phyloP scores from a whole-genome alignment of 2,113 vertebrate species.

The Puntigrus tetrazona region DNA sequence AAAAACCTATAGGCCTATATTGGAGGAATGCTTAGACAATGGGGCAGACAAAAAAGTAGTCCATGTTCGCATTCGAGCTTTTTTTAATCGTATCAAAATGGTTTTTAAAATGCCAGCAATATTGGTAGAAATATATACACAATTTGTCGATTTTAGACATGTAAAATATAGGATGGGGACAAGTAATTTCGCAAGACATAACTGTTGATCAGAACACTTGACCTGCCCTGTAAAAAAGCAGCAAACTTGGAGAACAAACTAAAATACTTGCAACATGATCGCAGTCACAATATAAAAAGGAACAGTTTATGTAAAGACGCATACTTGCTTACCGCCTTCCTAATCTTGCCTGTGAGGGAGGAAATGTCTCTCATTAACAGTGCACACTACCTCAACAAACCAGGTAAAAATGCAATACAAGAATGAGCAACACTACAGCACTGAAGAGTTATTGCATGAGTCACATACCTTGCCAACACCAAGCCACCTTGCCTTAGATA shows the following conservation, averaged over 20 bases:
- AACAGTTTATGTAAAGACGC: constrained; percentile 60
- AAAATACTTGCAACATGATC: constrained; percentile 67
- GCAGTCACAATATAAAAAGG: constrained; percentile 59
- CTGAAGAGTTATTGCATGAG: constrained; percentile 61
- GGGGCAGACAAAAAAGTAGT: constrained; percentile 87
- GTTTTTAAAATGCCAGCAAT: constrained; percentile 75
- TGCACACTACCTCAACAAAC: constrained; percentile 69
- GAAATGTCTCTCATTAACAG: constrained; percentile 76
- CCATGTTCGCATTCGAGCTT: constrained; percentile 71
- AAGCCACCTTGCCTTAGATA: constrained; percentile 52
- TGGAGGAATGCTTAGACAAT: constrained; percentile 93
- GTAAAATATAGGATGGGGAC: constrained; percentile 65
- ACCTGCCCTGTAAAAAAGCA: constrained; percentile 77
- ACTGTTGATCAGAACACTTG: constrained; percentile 66
- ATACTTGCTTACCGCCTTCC: constrained; percentile 77
- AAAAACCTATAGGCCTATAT: constrained; percentile 85
- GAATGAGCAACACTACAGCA: constrained; percentile 61
- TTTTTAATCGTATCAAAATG: constrained; percentile 80
- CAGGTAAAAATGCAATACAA: constrained; percentile 58
- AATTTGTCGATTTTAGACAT: constrained; percentile 80
- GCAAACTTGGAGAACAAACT: constrained; percentile 62
- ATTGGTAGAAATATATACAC: constrained; percentile 70
- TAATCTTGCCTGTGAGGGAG: constrained; percentile 81
- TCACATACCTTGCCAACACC: constrained; percentile 56
- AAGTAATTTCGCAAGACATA: constrained; percentile 68